Evolutionary conservation across 2,888 invertebrate species (phyloP).

Genomic region (Orgyia antiqua): DNA sequence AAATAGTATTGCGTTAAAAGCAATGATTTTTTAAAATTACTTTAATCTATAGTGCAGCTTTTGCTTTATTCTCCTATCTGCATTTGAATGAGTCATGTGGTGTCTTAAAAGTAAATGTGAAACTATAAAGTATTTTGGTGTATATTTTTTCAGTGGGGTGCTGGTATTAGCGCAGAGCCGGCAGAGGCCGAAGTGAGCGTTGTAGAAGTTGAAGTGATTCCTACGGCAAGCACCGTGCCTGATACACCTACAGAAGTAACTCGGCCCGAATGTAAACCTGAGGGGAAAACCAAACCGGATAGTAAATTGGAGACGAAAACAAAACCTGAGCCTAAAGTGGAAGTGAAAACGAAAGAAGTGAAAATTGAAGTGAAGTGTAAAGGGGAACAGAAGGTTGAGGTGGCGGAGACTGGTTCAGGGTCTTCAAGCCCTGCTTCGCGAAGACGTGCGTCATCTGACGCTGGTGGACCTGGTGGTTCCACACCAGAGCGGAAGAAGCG

Average conservation of each 20-base stretch:
- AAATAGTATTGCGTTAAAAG: no score
- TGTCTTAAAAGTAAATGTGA: no score
- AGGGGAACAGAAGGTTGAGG: constrained; percentile 29
- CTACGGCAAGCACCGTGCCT: constrained; percentile 15
- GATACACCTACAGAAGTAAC: constrained; percentile 24
- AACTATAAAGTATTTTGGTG: background rate
- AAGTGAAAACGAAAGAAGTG: constrained; percentile 28
- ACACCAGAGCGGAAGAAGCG: constrained; percentile 72
- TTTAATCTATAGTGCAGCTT: no score
- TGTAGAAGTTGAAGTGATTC: constrained; percentile 15
- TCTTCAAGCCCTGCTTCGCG: constrained; percentile 45
- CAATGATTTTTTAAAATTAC: no score
- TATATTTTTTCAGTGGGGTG: constrained; percentile 46
- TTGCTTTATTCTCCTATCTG: no score
- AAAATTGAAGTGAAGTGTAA: constrained; percentile 30
- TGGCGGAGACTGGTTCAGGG: constrained; percentile 2
- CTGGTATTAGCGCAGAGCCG: constrained; percentile 42
- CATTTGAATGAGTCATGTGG: no score
- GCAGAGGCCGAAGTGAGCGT: constrained; percentile 20
- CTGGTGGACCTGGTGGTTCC: constrained; percentile 29
- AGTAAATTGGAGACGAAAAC: constrained; percentile 21
- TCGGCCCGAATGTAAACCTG: constrained; percentile 21
- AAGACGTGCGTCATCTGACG: constrained; percentile 59
- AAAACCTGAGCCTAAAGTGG: constrained; percentile 25
- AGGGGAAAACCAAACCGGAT: constrained; percentile 23